Base-by-base conservation (phyloP, 2,113 vertebrate species). In the Athene cunicularia region DNA sequence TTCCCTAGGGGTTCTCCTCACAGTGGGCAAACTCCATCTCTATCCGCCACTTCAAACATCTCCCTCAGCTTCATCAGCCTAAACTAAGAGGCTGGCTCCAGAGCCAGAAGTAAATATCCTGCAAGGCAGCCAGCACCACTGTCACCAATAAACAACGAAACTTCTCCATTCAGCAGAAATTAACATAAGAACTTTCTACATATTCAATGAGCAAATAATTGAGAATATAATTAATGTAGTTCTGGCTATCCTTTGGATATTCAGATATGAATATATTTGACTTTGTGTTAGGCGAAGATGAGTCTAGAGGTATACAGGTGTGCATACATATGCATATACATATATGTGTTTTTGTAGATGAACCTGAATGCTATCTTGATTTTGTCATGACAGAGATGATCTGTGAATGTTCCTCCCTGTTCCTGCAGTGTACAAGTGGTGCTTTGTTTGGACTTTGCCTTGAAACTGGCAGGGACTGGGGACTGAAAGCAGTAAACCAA, bases 401-500 rank as follows among this genome's bases (percentile, higher is more conserved):
- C 58, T 53, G 30, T 52, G 33, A 27, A 49, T 28, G 24, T 49
- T 35, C 12, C 8, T 83, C 6, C 21, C 43, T 86, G 62, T 67
- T 39, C 17, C 71, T 52, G n/a, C 52, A 98, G 96, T 53, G 87
- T 91, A 76, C 24, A 56, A 18, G 93, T 95, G 14, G 72, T 95
- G 27, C 45, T 98, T n/a, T 96, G 97, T 86, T 77, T 97, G 49
- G 97, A 95, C 12, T 93, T 93, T 11, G 79, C 91, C 9, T 60
- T 97, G 15, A 98, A 98, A 55, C 91, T 88, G 23, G 63, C 91
- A 28, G 90, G 97, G 28, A 0, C 26, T 56, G 14, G 19, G 4
- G 97, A 98, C 96, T 98, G 84, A 97, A 98, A 59, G 97, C 97
- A 30, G 96, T 97, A 93, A 99, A 98, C 91, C 93, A 98, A 80